Evolutionary conservation across 2,113 vertebrate genomes (phyloP), one percentile per base, ranked within the genome.

Genomic region (Numida meleagris): DNA sequence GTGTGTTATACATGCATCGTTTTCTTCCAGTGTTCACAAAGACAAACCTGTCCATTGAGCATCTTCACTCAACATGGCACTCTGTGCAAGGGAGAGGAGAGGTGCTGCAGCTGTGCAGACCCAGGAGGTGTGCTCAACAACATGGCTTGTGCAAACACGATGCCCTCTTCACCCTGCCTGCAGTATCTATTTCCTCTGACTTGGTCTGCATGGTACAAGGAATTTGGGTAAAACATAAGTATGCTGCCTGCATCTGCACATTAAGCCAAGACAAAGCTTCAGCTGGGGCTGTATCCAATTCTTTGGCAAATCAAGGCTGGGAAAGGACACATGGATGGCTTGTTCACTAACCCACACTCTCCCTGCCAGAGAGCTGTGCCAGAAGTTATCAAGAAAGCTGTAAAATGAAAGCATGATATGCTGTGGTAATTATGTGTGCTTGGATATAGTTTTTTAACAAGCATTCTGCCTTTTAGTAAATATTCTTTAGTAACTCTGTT

Each of bases 321-420:
- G 59, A 73, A 82, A 85, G 71, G 71, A 75, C 10, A 15, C 73
- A 71, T 0, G 81, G 81, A 90, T 71, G 83, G 86, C 85, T 97
- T 93, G 70, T 79, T 94, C 78, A 10, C 75, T 89, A 93, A 81
- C 93, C 85, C 80, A 75, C 21, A 4, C 40, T 83, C 46, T 73
- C 74, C 74, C 72, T 97, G 93, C 96, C 96, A 96, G 82, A 85
- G 45, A 89, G 43, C 91, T 65, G 57, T 96, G 95, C 96, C 94
- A 97, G 94, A 90, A 94, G 83, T 90, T 84, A 86, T 89, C 86
- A 92, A 95, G 92, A 86, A 97, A 89, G 88, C 95, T 89, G 65
- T 67, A 75, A 88, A 93, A 94, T 67, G 74, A 94, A 88, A 95
- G 72, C 87, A 73, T 90, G 89, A 95, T 90, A 76, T 5, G 76